Base-by-base conservation (phyloP, 2,888 invertebrate species). In the Polylopha cassiicola region DNA sequence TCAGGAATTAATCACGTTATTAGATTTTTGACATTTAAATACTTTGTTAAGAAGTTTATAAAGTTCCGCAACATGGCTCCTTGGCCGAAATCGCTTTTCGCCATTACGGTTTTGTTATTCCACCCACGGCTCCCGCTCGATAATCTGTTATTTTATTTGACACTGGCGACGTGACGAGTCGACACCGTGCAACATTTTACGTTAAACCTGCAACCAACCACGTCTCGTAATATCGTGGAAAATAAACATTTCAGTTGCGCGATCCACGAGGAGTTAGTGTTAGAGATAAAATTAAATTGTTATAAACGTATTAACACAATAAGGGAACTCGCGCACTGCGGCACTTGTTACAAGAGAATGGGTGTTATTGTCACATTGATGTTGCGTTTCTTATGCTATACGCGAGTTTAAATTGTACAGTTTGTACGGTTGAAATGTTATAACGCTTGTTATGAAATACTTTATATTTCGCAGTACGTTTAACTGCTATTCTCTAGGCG, bases 141-240 rank as follows among this genome's bases (percentile, higher is more conserved):
- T 72, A 69, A 72, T 71, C 70, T 70, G 69, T 71, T 70, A 71
- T 72, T 71, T 72, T 70, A 70, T 70, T 65, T 67, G 68, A 66
- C 66, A 61, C 50, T 38, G 51, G 47, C 50, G 55, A 61, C 65
- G 63, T 64, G 66, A 61, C 64, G 52, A 58, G 52, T 60, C 54
- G 51, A 44, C 42, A 47, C 52, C 53, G 52, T 64, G 61, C 63
- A 66, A 59, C 62, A 64, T 67, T 70, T 64, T 60, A 63, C 53
- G 53, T 48, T 29, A 24, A 50, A 46, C 44, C 30, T 41, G 41
- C 41, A 26, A 32, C 32, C 16, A 27, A 30, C 38, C 37, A 24
- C 31, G 33, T 33, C 31, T 29, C 18, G 22, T 38, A 34, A 43
- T 30, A 15, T 24, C 13, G 14, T 10, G 26, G 20, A 33, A 38